These are phyloP conservation scores for Micronycteris hirsuta DNA, from an alignment of 2,113 vertebrate genomes.

Conservation along the genomic window DNA sequence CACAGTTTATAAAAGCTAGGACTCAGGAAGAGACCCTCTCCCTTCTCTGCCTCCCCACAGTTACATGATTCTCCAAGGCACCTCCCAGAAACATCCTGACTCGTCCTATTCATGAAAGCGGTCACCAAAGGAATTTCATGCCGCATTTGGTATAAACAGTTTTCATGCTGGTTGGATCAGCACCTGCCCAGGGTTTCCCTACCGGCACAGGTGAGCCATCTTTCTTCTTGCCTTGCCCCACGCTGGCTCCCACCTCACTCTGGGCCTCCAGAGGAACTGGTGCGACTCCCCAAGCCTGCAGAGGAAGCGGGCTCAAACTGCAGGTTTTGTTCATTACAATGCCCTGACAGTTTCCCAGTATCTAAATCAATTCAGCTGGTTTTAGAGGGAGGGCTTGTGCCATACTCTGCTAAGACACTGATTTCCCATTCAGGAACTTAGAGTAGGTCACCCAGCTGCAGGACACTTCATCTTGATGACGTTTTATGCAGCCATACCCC, in stretches of 20 bases:
- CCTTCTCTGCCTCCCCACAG: neutral
- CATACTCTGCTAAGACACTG: neutral
- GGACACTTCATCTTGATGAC: accelerated
- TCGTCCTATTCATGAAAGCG: neutral
- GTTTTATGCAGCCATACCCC: accelerated
- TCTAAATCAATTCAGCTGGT: neutral
- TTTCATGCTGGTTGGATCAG: neutral
- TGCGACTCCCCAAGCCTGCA: neutral
- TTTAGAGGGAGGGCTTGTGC: neutral
- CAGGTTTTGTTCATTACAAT: neutral
- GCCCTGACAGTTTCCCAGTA: neutral
- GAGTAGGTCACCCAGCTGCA: neutral
- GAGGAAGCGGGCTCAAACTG: neutral
- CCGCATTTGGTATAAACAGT: neutral
- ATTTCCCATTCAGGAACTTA: neutral
- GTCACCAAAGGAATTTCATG: neutral
- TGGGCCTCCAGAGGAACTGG: neutral
- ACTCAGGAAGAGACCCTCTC: neutral
- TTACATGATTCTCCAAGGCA: neutral
- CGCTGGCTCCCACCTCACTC: neutral
- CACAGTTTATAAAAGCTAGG: neutral
- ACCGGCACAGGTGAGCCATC: neutral
- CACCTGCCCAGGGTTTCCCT: neutral
- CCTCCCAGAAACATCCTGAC: neutral
- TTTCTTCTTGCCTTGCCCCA: neutral